A percentile compares a stretch with the other conserved stretches of the same genome.
These are phyloP conservation scores for Lineus longissimus DNA, from an alignment of 1,140 invertebrate species.

Conservation along the genomic window DNA sequence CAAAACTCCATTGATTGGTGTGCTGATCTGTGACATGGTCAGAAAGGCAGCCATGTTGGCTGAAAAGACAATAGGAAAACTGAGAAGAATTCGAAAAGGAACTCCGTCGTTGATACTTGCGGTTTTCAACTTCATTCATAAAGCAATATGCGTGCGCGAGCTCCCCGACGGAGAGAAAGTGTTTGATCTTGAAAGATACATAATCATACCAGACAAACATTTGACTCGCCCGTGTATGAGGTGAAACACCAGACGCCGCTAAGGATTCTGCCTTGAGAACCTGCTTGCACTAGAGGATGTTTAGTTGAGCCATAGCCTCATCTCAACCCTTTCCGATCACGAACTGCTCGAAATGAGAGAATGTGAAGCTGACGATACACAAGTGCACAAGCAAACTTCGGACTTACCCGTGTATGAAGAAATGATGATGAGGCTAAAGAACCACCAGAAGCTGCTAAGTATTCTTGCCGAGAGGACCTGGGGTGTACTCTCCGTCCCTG, in stretches of 20 bases:
- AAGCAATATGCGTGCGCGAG: too few relatives aligned
- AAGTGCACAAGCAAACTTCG: too few relatives aligned
- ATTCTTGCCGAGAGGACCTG: conserved; percentile 13
- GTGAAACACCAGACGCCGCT: conserved; percentile 97
- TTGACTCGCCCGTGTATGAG: conserved; percentile 78
- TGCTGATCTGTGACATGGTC: conserved; percentile 52
- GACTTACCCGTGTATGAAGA: conserved; percentile 80
- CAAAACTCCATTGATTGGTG: conserved; percentile 50
- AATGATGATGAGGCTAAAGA: conserved; percentile 94
- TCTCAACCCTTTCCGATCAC: too few relatives aligned
- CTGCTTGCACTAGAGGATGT: too few relatives aligned
- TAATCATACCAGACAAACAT: too few relatives aligned
- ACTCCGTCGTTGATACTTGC: conserved; percentile 39
- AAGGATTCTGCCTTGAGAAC: conserved; percentile 15
- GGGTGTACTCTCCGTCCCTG: conserved; percentile 8
- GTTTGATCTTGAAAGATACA: too few relatives aligned
- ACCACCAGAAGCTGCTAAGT: conserved; percentile 87
- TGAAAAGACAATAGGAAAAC: conserved; percentile 52
- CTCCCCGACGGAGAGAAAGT: too few relatives aligned
- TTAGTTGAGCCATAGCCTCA: too few relatives aligned
- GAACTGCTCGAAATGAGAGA: too few relatives aligned
- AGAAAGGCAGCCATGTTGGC: conserved; percentile 55
- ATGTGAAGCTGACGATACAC: too few relatives aligned
- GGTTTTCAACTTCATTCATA: conserved; percentile 7
- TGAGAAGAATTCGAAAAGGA: conserved; percentile 54